Conservation (phyloP, 2,113 vertebrate genomes). For the Sus scrofa region T2T-Sscrofa CM000829.6:21475001-21475500, state of each 20-base stretch:
- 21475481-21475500: neutral
- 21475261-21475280: neutral
- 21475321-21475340: fast-evolving
- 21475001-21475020: neutral
- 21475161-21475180: too few species aligned
- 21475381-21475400: neutral
- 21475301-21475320: fast-evolving
- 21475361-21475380: neutral
- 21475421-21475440: fast-evolving
- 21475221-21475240: too few species aligned
- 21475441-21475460: too few species aligned
- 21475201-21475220: neutral
- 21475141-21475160: neutral
- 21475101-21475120: fast-evolving
- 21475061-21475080: fast-evolving
- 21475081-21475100: neutral
- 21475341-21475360: neutral
- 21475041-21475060: neutral
- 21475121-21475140: neutral
- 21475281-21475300: neutral
- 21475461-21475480: too few species aligned
- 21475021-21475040: too few species aligned
- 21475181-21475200: fast-evolving
- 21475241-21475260: fast-evolving
- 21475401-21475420: fast-evolving